Base-by-base conservation (phyloP, 92 coral and sea anemone species). In the Phenganax stokvisi region DNA sequence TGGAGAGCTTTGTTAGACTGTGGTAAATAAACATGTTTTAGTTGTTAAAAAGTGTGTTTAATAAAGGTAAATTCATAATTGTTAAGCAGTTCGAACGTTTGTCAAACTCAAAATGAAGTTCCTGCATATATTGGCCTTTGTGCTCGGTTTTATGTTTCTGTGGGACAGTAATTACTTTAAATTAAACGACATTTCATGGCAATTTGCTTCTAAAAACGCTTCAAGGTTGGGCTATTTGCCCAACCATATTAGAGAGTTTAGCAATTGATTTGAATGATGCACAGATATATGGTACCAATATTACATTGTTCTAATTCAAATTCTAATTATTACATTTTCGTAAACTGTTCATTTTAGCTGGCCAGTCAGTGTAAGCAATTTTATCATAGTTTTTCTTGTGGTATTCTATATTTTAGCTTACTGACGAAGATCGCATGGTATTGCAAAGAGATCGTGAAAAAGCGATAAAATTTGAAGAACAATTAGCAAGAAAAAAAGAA, bases 381-480 rank as follows among this genome's bases (percentile, higher is more conserved):
- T 68, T 17, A 12, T 7, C 13, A 47, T 44, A 6, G 13, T 53
- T 6, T 37, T 54, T 10, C 47, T 37, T 37, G 47, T 37, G 47
- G 47, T 37, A 0, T 37, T 37, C 47, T 37, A 37, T 37, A 37
- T 37, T 37, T 44, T 65, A 94, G 98, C 89, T 94, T 15, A 90
- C 93, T 54, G 88, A 85, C 10, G 86, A 89, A 63, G 92, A 94
- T 37, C 88, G 84, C 70, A 78, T 69, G 60, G 80, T 84, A 81
- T 88, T 94, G 93, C 91, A 87, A 70, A 86, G 84, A 13, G 87
- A 86, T 83, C 84, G 97, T 71, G 85, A 89, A 57, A 89, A 84
- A 29, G 97, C 98, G 65, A 93, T 94, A 25, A 88, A 89, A 66
- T 82, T 90, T 63, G 98, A 94, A 61, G 88, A 88, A 80, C 80